phyloP scores from a whole-genome alignment of 1,140 invertebrate genomes.

The Belonocnema kinseyi region DNA sequence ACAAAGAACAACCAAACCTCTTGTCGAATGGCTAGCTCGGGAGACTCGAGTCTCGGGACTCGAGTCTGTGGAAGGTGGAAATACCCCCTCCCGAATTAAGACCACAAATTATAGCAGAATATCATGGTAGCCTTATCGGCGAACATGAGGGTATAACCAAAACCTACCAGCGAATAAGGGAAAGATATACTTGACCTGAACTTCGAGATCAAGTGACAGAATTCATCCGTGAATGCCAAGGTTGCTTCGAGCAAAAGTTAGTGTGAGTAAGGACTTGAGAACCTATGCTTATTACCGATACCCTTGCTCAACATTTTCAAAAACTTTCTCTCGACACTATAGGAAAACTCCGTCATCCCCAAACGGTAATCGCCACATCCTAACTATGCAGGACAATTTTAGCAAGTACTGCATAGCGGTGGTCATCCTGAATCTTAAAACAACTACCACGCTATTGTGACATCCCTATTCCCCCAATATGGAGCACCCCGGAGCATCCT shows the following conservation, averaged over 20 bases:
- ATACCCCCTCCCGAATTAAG: conserved; percentile 6
- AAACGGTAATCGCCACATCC: conserved; percentile 57
- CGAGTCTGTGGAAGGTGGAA: too few relatives aligned
- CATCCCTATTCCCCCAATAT: too few relatives aligned
- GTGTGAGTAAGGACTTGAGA: conserved; percentile 34
- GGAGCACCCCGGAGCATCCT: too few relatives aligned
- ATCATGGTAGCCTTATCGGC: conserved; percentile 34
- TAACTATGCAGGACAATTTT: conserved; percentile 61
- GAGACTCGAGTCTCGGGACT: too few relatives aligned
- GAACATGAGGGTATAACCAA: conserved; percentile 45
- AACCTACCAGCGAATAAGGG: conserved; percentile 40
- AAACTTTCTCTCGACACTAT: conserved; percentile 57
- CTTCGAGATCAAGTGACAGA: conserved; percentile 42
- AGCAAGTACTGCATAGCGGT: conserved; percentile 51
- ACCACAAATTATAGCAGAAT: conserved; percentile 18
- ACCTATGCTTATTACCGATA: conserved; percentile 51
- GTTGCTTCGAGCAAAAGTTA: conserved; percentile 49
- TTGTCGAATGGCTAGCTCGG: not conserved
- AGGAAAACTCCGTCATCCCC: conserved; percentile 51
- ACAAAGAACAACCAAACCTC: not conserved
- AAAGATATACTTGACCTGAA: conserved; percentile 41
- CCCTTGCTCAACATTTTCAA: conserved; percentile 41
- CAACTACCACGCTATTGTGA: not conserved
- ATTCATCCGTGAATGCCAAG: conserved; percentile 34
- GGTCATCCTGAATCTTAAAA: not conserved